These are phyloP conservation scores for Megastigmus dorsalis DNA, from an alignment of 2,888 invertebrate genomes.

Conservation along the genomic window DNA sequence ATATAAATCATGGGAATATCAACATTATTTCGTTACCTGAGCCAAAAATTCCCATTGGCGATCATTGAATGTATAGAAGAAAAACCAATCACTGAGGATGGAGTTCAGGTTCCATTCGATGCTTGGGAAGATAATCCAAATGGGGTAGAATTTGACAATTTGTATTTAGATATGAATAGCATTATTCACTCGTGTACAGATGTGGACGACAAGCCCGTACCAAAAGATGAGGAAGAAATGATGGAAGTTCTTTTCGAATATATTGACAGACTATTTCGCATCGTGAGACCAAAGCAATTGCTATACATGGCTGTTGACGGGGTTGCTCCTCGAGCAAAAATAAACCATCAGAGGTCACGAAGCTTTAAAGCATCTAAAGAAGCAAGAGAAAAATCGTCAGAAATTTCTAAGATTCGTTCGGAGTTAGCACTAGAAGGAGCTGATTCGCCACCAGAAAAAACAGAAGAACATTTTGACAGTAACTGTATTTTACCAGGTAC, in stretches of 20 bases:
- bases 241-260: conserved; percentile 99
- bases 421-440: conserved; percentile 85
- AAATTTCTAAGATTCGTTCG: conserved; percentile 86
- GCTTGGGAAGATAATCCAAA: conserved; percentile 94
- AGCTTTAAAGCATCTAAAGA: conserved; percentile 98
- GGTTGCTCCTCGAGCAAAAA: conserved; percentile 98
- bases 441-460: conserved; percentile 89
- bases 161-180: conserved; percentile 99
- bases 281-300: conserved; percentile 93
- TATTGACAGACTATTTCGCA: conserved; percentile 94
- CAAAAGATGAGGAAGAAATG: conserved; percentile 99
- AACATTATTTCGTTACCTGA: conserved; percentile 99
- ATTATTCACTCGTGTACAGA: conserved; percentile 99
- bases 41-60: conserved; percentile 96
- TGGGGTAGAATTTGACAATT: conserved; percentile 96
- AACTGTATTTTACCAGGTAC: conserved; percentile 99
- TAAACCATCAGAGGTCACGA: conserved; percentile 99
- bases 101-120: conserved; percentile 85
- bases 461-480: conserved; percentile 96
- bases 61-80: conserved; percentile 96
- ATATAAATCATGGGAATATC: conserved; percentile 93
- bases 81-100: conserved; percentile 86
- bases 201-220: conserved; percentile 97
- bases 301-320: conserved; percentile 99
- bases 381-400: conserved; percentile 89